Evolutionary conservation across 2,888 invertebrate species (phyloP).

Genomic region (Aphelenchoides bicaudatus): DNA sequence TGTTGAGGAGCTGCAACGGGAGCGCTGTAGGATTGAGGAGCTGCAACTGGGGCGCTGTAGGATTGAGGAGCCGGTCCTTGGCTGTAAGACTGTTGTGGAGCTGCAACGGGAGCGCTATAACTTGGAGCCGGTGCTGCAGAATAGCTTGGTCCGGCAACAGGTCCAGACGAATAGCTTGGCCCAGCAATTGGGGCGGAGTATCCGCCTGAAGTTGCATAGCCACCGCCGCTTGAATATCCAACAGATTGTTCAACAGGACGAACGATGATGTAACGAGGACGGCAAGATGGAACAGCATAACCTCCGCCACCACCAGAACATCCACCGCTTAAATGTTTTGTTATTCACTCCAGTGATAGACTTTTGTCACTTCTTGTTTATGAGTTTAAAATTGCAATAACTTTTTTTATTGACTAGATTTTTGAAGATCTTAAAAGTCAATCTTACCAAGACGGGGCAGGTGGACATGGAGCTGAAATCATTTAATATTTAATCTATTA

Average conservation of each 20-base stretch:
- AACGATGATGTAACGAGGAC: conserved; percentile 31
- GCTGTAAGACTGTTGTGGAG: conserved; percentile 9
- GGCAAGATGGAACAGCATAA: conserved; percentile 17
- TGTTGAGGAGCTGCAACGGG: background rate
- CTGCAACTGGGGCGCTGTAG: background rate
- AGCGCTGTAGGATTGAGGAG: conserved; percentile 11
- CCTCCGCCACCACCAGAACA: conserved; percentile 20
- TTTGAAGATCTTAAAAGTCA: background rate
- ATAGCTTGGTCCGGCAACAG: conserved; percentile 10
- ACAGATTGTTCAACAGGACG: conserved; percentile 25
- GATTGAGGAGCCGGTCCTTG: background rate
- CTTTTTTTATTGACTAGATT: conserved; percentile 1
- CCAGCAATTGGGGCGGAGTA: background rate
- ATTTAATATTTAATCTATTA: too few species aligned
- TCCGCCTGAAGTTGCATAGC: conserved; percentile 1
- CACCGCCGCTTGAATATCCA: conserved; percentile 8
- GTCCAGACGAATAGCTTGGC: conserved; percentile 3
- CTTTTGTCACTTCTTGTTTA: too few species aligned
- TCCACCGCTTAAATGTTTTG: conserved; percentile 15
- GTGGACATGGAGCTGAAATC: conserved; percentile 11
- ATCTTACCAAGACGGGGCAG: background rate
- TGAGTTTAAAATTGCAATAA: too few species aligned
- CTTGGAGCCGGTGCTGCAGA: background rate
- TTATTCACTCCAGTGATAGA: too few species aligned
- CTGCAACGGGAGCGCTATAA: background rate